Conservation (phyloP, 2,888 invertebrate genomes). For the Mythimna albipuncta region DNA sequence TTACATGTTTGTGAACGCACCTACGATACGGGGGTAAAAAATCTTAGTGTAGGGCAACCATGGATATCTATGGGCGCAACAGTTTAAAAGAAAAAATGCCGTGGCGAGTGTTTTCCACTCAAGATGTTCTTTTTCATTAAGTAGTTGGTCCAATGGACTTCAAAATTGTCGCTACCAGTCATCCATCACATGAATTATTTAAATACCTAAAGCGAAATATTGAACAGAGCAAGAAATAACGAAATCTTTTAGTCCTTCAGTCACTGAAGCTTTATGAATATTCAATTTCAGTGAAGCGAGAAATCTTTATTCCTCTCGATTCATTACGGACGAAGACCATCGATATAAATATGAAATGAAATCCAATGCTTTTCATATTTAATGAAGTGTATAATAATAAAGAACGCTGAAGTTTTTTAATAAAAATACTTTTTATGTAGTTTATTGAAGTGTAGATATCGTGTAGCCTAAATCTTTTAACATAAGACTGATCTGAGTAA, state of each 20-base stretch:
- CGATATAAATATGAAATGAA: slow-evolving; percentile 25
- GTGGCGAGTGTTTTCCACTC: neutral
- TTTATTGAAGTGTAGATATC: slow-evolving; percentile 4
- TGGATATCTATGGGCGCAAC: no score
- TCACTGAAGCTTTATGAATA: slow-evolving; percentile 38
- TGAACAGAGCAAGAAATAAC: slow-evolving; percentile 10
- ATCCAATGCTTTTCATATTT: slow-evolving; percentile 10
- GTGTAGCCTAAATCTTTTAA: neutral
- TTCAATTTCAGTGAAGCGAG: slow-evolving; percentile 27
- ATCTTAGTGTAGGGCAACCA: no score
- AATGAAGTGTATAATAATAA: slow-evolving; percentile 26
- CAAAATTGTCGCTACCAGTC: neutral
- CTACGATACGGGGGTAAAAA: no score
- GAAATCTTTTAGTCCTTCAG: neutral
- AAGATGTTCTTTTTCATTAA: no score
- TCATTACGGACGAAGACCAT: slow-evolving; percentile 17
- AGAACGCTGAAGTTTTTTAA: neutral
- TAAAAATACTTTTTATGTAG: neutral
- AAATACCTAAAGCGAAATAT: slow-evolving; percentile 9
- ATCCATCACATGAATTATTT: slow-evolving; percentile 11
- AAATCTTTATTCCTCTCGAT: slow-evolving; percentile 16
- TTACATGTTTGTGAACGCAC: no score
- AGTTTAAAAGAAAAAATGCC: no score
- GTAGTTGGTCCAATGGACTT: neutral
- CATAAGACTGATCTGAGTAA: neutral